phyloP scores from a whole-genome alignment of 2,888 invertebrate genomes.

The Shargacucullia verbasci region DNA sequence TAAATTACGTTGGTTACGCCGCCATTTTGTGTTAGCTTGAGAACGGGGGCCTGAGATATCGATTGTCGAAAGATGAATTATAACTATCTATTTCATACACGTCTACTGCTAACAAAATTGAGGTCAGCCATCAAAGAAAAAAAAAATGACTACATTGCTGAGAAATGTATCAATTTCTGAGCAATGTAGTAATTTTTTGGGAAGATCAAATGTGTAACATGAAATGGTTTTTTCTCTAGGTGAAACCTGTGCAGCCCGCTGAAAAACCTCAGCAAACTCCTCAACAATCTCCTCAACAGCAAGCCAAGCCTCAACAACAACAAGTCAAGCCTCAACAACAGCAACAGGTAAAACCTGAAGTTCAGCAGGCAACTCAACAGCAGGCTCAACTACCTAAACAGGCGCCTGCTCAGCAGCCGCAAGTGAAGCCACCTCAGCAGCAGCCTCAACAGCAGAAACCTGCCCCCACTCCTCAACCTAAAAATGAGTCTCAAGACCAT shows the following conservation, averaged over 20 bases:
- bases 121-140: no score
- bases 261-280: constrained; percentile 52
- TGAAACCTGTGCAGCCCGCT: constrained; percentile 43
- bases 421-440: constrained; percentile 52
- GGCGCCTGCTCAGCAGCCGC: constrained; percentile 40
- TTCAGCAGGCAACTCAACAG: constrained; percentile 51
- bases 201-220: background rate
- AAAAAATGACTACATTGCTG: no score
- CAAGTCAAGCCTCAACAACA: constrained; percentile 39
- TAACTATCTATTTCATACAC: no score
- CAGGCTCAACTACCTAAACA: constrained; percentile 51
- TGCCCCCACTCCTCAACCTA: constrained; percentile 58
- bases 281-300: constrained; percentile 24
- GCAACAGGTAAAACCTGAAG: constrained; percentile 49
- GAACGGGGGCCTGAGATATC: constrained; percentile 18
- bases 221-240: constrained; percentile 34
- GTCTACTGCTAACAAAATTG: no score
- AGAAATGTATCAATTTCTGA: no score
- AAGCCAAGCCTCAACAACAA: constrained; percentile 37
- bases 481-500: constrained; percentile 69
- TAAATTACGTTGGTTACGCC: constrained; percentile 17
- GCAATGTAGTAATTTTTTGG: no score
- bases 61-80: constrained; percentile 31
- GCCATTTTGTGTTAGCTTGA: constrained; percentile 50
- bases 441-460: constrained; percentile 61